Base-by-base conservation (phyloP, 2,888 invertebrate species). In the Ennomos fuscantarius region DNA sequence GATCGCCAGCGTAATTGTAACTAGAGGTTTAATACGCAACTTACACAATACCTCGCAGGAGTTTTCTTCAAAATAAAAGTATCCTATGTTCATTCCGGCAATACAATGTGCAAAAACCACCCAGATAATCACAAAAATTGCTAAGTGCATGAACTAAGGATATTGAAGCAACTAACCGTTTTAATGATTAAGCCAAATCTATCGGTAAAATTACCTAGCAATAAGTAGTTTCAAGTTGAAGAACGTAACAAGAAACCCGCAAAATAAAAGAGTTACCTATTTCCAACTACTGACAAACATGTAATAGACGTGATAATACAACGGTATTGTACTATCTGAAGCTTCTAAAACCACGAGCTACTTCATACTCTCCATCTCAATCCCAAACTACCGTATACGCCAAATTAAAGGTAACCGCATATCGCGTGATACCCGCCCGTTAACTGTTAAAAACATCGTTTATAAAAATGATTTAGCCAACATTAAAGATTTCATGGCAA, bases 401-500 rank as follows among this genome's bases (percentile, higher is more conserved):
- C 52, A 34, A 43, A 48, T 35, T 10, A 37, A 15, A 40, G 12
- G 42, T 48, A 57, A 57, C 57, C 42, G 57, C 51, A 48, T 47
- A 63, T 71, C 59, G 70, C 70, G 69, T 71, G 70, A 61, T 43
- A 34, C 48, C 40, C 46, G 55, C 40, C 62, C 59, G 57, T 69
- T 56, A 64, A 62, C 65, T 60, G 62, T 56, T 55, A 62, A 60
- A 63, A 54, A 53, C 48, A 63, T 68, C 63, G 66, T 66, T 68
- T 66, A 71, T 68, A 71, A 73, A 24, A 64, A 71, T 74, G 69
- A 72, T 78, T 74, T 77, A 72, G 61, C 62, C 60, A 65, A 70
- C 68, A 82, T 84, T 84, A 85, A 60, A 74, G 69, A 85, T 85
- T 85, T 79, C 75, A 83, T 76, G 78, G 74, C 61, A 65, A 63